A percentile compares a stretch with the other conserved stretches of the same genome.
Conservation (phyloP, 2,888 invertebrate species). For the Caenorhabditis japonica region DNA sequence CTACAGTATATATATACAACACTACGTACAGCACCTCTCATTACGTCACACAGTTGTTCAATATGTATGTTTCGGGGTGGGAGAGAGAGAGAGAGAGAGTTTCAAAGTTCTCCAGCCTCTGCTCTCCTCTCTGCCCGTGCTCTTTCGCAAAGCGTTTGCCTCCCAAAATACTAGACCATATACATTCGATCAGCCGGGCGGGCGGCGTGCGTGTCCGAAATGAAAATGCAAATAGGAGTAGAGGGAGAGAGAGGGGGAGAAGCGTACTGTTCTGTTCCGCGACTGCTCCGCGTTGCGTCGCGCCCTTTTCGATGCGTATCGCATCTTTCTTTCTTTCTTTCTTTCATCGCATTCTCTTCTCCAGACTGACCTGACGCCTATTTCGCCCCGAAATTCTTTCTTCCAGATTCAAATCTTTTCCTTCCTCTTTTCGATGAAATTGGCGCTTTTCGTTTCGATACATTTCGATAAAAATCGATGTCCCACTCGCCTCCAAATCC, state of each 20-base stretch:
- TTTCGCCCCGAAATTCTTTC: no score
- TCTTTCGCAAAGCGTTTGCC: slow-evolving; percentile 16
- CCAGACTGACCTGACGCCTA: background rate
- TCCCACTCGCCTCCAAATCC: background rate
- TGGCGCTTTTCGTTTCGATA: no score
- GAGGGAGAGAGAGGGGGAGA: slow-evolving; percentile 4
- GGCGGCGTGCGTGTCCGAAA: slow-evolving; percentile 50
- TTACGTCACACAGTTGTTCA: slow-evolving; percentile 38
- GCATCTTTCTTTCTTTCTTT: background rate
- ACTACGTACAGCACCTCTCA: slow-evolving; percentile 4
- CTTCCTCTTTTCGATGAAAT: no score
- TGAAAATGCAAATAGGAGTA: slow-evolving; percentile 30
- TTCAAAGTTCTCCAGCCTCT: slow-evolving; percentile 36
- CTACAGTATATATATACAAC: no score
- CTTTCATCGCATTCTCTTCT: background rate
- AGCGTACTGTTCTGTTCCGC: slow-evolving; percentile 27
- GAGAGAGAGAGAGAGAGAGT: no score
- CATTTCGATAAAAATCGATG: slow-evolving; percentile 8
- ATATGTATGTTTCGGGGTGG: slow-evolving; percentile 17
- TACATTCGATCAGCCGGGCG: slow-evolving; percentile 28
- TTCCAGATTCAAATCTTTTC: no score
- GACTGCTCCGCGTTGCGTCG: slow-evolving; percentile 41
- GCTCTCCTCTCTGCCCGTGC: background rate
- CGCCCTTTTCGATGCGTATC: slow-evolving; percentile 22
- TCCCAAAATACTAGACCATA: slow-evolving; percentile 47